A percentile compares a stretch with the other conserved stretches of the same genome.
Conservation (phyloP, 2,113 vertebrate species). For the Hippoglossus stenolepis region DNA sequence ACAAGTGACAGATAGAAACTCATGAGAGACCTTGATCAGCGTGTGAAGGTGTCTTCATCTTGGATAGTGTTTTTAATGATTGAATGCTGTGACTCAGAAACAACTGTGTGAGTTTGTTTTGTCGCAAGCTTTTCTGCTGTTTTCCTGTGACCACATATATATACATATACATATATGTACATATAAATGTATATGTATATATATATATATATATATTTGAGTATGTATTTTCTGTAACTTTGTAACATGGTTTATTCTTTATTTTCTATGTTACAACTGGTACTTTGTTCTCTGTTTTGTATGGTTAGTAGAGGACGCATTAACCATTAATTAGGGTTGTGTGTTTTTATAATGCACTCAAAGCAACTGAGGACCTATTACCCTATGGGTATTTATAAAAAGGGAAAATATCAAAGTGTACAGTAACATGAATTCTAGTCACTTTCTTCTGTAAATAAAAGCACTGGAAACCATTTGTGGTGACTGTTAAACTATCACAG, state of each 20-base stretch:
- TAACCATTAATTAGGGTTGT: conserved; percentile 93
- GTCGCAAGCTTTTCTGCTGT: conserved; percentile 83
- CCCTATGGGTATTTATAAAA: conserved; percentile 99
- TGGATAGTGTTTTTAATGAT: conserved; percentile 67
- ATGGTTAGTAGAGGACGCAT: conserved; percentile 85
- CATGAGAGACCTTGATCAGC: conserved; percentile 47
- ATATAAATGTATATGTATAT: conserved; percentile 52
- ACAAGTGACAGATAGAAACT: conserved; percentile 57
- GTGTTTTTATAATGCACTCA: conserved; percentile 96
- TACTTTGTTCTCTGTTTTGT: conserved; percentile 80
- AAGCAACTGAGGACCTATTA: conserved; percentile 98
- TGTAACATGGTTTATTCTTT: conserved; percentile 92
- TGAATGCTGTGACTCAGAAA: conserved; percentile 87
- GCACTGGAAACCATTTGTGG: conserved; percentile 90
- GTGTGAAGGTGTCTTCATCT: conserved; percentile 53
- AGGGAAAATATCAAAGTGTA: conserved; percentile 93
- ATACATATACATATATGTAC: conserved; percentile 38
- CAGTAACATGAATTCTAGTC: conserved; percentile 91
- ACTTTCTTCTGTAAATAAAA: conserved; percentile 97
- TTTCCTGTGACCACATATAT: conserved; percentile 78
- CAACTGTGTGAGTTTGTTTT: conserved; percentile 82
- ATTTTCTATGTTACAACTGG: conserved; percentile 83
- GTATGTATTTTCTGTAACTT: conserved; percentile 89
- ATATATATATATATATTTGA: conserved; percentile 59
- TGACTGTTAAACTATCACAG: conserved; percentile 70